A percentile compares a stretch with the other conserved stretches of the same genome.
These are phyloP conservation scores for Gallinago solitaria DNA, from an alignment of 2,797 vertebrate genomes.

Conservation along the genomic window DNA sequence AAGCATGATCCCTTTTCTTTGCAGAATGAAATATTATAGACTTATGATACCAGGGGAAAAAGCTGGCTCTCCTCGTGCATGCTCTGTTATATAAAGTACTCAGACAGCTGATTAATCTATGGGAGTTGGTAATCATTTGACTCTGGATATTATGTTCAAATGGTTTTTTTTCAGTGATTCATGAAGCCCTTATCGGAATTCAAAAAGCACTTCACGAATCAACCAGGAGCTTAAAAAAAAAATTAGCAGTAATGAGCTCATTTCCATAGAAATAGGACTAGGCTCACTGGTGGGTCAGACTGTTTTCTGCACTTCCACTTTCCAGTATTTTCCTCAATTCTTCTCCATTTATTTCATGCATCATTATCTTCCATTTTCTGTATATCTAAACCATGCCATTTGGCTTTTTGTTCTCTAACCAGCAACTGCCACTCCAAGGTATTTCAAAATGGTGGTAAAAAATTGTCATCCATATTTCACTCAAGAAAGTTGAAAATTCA, in stretches of 20 bases:
- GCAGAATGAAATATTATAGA: neutral
- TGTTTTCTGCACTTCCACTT: conserved; percentile 47
- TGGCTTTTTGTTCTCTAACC: conserved; percentile 13
- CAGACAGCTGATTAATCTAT: conserved; percentile 38
- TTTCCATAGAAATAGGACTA: conserved; percentile 70
- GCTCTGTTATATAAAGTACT: conserved; percentile 30
- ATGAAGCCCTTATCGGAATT: conserved; percentile 66
- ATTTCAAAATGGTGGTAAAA: neutral
- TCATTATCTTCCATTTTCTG: conserved; percentile 44
- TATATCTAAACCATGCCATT: neutral
- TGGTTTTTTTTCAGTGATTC: conserved; percentile 61
- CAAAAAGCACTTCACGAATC: conserved; percentile 68
- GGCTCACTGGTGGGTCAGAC: conserved; percentile 48
- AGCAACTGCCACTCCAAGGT: neutral
- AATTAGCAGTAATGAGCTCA: conserved; percentile 65
- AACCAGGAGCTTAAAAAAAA: conserved; percentile 61
- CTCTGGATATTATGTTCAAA: conserved; percentile 56
- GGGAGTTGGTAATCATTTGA: conserved; percentile 36
- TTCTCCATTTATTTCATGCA: conserved; percentile 43
- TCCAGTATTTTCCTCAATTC: conserved; percentile 16
- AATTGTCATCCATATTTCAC: neutral
- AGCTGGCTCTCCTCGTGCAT: neutral
- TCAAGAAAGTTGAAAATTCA: neutral
- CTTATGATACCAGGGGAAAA: neutral
- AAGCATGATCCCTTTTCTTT: conserved; percentile 18